phyloP scores from a whole-genome alignment of 2,888 invertebrate species.

The Lacanobia oleracea region DNA sequence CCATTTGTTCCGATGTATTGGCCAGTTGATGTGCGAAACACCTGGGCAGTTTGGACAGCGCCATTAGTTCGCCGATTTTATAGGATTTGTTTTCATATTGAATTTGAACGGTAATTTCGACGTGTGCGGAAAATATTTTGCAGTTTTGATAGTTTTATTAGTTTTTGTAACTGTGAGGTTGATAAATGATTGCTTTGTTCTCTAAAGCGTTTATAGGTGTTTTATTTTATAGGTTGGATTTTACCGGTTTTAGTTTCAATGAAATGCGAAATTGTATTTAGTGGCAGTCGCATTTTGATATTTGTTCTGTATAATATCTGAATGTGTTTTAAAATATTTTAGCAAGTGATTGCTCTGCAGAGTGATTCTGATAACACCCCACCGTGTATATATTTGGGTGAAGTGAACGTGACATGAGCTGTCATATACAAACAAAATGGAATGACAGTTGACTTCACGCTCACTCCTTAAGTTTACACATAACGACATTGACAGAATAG shows the following conservation, averaged over 20 bases:
- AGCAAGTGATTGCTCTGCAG: no score
- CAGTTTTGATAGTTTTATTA: conserved; percentile 58
- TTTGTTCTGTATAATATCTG: neutral
- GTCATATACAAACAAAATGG: no score
- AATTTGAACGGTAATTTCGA: conserved; percentile 65
- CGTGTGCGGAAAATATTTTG: conserved; percentile 43
- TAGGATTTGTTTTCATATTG: conserved; percentile 69
- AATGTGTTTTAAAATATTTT: no score
- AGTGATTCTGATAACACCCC: no score
- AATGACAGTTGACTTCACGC: no score
- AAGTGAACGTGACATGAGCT: no score
- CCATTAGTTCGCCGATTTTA: conserved; percentile 64
- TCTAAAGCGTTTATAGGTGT: conserved; percentile 2
- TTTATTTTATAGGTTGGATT: conserved; percentile 10
- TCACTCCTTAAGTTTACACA: no score
- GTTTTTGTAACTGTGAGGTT: conserved; percentile 38
- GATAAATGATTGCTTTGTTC: conserved; percentile 36
- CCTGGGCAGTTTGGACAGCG: conserved; percentile 78
- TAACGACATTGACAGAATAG: no score
- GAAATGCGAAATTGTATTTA: neutral
- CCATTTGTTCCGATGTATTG: conserved; percentile 88
- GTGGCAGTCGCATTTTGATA: neutral
- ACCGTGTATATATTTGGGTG: no score
- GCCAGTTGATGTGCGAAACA: conserved; percentile 78
- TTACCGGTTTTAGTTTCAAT: neutral